Evolutionary conservation across 2,888 invertebrate genomes (phyloP).

Genomic region (Podabrus alpinus): DNA sequence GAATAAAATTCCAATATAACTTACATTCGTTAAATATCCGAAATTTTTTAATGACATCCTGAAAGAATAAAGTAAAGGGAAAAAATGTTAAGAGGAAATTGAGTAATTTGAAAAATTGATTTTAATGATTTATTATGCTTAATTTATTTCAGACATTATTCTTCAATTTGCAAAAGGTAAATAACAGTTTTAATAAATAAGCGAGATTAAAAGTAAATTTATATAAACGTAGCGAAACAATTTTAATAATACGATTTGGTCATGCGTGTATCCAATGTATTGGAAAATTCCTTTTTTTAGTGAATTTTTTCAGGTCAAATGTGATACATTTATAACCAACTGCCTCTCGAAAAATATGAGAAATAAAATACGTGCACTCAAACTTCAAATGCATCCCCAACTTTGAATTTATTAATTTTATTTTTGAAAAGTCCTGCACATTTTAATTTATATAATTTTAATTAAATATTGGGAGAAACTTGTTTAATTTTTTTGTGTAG

Average conservation of each 20-base stretch:
- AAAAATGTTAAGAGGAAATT: background rate
- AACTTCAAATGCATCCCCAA: conserved; percentile 2
- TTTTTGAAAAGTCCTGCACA: background rate
- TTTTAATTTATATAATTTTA: conserved; percentile 22
- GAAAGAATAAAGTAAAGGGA: background rate
- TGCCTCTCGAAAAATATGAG: conserved; percentile 4
- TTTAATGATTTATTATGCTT: background rate
- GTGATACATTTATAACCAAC: conserved; percentile 27
- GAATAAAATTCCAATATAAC: background rate
- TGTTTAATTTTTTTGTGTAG: conserved; percentile 19
- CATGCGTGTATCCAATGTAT: conserved; percentile 26
- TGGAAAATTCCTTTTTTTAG: conserved; percentile 26
- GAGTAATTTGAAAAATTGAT: background rate
- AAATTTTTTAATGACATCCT: background rate
- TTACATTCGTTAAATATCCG: background rate
- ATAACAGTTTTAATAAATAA: conserved; percentile 23
- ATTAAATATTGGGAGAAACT: conserved; percentile 21
- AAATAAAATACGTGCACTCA: conserved; percentile 9
- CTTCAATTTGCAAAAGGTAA: conserved; percentile 2
- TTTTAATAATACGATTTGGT: conserved; percentile 23
- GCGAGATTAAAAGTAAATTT: conserved; percentile 16
- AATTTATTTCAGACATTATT: background rate
- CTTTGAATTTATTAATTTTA: background rate
- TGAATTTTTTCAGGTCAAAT: conserved; percentile 27
- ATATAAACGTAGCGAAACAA: conserved; percentile 26